Conservation (phyloP, 1,140 invertebrate species). For the Diabrotica virgifera region DNA sequence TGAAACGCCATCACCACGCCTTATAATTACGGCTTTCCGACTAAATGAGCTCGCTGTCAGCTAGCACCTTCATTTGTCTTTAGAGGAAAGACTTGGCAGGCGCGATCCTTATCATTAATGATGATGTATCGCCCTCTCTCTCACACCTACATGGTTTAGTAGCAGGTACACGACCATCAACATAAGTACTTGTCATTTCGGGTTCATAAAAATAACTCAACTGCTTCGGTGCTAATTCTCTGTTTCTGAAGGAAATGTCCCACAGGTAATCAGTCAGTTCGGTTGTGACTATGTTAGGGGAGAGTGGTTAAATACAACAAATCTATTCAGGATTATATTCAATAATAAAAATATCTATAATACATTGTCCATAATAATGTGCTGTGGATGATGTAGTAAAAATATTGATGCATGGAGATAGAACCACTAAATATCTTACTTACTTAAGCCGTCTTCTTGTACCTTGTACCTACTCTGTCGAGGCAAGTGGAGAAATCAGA, state of each 20-base stretch:
- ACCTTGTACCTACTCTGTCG: no score
- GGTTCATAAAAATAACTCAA: slow-evolving; percentile 41
- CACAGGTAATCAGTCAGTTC: slow-evolving; percentile 11
- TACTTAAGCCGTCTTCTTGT: no score
- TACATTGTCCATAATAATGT: no score
- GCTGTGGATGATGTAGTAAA: no score
- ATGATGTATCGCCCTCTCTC: slow-evolving; percentile 34
- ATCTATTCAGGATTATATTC: no score
- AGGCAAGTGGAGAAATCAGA: no score
- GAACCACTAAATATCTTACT: no score
- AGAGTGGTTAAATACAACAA: no score
- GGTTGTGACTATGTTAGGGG: no score
- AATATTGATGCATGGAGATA: no score
- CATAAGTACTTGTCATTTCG: slow-evolving; percentile 16
- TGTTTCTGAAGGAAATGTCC: slow-evolving; percentile 23
- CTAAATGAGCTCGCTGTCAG: slow-evolving; percentile 48
- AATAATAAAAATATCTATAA: no score
- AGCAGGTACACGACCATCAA: slow-evolving; percentile 21
- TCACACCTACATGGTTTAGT: slow-evolving; percentile 15
- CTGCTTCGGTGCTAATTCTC: slow-evolving; percentile 32
- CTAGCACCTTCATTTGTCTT: slow-evolving; percentile 48
- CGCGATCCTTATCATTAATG: slow-evolving; percentile 42
- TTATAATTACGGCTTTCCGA: slow-evolving; percentile 49
- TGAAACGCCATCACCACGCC: slow-evolving; percentile 41
- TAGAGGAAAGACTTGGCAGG: slow-evolving; percentile 34